Evolutionary conservation across 2,888 invertebrate genomes (phyloP), one percentile per base, ranked within the genome.

Genomic region (Plagiodera versicolora): DNA sequence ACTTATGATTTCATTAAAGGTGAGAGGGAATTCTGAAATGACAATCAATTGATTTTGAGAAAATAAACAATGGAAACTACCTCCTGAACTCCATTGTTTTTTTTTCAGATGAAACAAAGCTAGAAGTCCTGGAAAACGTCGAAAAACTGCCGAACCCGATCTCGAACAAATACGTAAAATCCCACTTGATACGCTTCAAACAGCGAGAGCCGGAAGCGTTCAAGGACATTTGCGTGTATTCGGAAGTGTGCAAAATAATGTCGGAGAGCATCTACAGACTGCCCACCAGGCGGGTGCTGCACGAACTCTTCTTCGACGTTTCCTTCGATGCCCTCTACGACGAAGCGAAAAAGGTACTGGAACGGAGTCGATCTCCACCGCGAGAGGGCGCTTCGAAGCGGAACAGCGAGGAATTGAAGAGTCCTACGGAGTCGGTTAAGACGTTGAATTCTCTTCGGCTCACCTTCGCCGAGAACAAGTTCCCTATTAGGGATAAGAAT

Each of bases 221-320:
- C 80, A 87, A 92, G 80, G 94, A 94, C 76, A 83, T 92, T 61
- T 98, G 98, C 80, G 85, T 97, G 16, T 98, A 95, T 82, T 95
- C 95, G 0, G 97, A 98, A 79, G 89, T 95, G 11, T 90, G 92
- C 77, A 87, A 87, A 64, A 83, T 92, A 58, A 82, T 97, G 58
- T 87, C 91, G 0, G 85, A 87, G 56, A 90, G 89, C 77, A 89
- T 90, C 46, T 95, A 94, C 80, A 87, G 94, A 74, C 83, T 95
- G 74, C 86, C 87, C 63, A 89, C 94, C 1, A 85, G 97, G 10
- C 86, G 95, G 58, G 94, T 96, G 79, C 83, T 98, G 28, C 97
- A 98, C 78, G 98, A 98, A 79, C 83, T 98, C 35, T 98, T 98
- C 80, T 84, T 94, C 53, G 97, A 97, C 75, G 84, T 92, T 19